phyloP scores from a whole-genome alignment of 2,888 invertebrate genomes.

The Chrysolina haemoptera region DNA sequence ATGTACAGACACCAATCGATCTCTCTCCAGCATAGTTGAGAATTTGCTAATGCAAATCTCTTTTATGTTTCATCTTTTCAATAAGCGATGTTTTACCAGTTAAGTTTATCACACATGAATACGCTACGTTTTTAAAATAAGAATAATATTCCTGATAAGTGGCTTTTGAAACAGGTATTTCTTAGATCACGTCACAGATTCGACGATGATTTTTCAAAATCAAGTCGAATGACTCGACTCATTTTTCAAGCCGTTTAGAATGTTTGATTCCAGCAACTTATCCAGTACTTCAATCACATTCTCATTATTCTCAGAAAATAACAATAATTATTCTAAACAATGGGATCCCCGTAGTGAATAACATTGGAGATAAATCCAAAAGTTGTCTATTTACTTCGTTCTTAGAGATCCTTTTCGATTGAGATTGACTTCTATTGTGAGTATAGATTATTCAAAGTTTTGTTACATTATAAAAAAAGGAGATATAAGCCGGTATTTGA shows the following conservation, averaged over 20 bases:
- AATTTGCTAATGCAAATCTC: too few relatives aligned
- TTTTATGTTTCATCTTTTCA: too few relatives aligned
- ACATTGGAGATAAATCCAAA: constrained; percentile 57
- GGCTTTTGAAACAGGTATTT: constrained; percentile 47
- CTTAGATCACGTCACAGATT: constrained; percentile 48
- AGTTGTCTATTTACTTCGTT: constrained; percentile 53
- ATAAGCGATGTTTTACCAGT: neutral
- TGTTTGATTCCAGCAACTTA: constrained; percentile 27
- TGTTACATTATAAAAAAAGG: constrained; percentile 56
- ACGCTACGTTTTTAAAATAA: neutral
- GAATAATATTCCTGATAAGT: constrained; percentile 40
- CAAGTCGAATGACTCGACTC: constrained; percentile 69
- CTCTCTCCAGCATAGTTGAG: too few relatives aligned
- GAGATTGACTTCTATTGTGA: constrained; percentile 56
- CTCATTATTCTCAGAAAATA: constrained; percentile 58
- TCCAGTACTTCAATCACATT: constrained; percentile 54
- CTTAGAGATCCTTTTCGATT: constrained; percentile 59
- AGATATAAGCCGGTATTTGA: constrained; percentile 49
- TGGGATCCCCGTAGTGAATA: constrained; percentile 66
- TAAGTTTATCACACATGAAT: neutral
- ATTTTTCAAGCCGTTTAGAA: constrained; percentile 66
- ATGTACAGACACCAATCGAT: too few relatives aligned
- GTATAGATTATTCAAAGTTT: constrained; percentile 60
- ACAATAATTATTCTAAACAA: constrained; percentile 71
- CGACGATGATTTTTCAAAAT: constrained; percentile 70